Evolutionary conservation across 2,113 vertebrate genomes (phyloP).

Genomic region (Rhynchopsitta pachyrhyncha): DNA sequence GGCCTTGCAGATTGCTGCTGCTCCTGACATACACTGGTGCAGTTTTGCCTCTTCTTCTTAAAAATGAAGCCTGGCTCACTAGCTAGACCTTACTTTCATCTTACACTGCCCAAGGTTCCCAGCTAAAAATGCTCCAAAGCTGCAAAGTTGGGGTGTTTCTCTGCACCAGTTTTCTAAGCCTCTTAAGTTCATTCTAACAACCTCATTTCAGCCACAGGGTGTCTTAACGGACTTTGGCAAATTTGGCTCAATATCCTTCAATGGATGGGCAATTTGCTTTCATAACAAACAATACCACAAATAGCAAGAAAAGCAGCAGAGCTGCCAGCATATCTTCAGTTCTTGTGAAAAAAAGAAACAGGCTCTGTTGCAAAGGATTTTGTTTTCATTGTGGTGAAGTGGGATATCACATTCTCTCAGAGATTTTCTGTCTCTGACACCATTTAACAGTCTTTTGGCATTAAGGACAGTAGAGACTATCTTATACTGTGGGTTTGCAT

Average conservation of each 20-base stretch:
- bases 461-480: background rate
- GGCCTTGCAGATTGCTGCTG: background rate
- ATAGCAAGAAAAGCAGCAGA: constrained; percentile 14
- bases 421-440: background rate
- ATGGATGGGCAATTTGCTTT: constrained; percentile 42
- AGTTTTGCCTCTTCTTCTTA: background rate
- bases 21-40: background rate
- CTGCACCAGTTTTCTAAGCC: background rate
- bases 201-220: background rate
- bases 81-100: background rate
- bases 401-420: background rate
- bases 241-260: constrained; percentile 17
- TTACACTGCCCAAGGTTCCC: background rate
- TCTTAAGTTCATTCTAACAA: background rate
- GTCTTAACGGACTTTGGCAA: constrained; percentile 17
- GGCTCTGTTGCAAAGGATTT: background rate
- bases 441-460: background rate
- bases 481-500: background rate
- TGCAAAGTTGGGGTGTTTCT: background rate
- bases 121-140: background rate
- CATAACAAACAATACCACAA: constrained; percentile 44
- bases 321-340: background rate
- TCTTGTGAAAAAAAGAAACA: background rate
- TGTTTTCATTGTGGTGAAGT: background rate
- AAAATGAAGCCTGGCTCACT: background rate